These are phyloP conservation scores for Pandemis heparana DNA, from an alignment of 2,888 invertebrate species.

Conservation along the genomic window DNA sequence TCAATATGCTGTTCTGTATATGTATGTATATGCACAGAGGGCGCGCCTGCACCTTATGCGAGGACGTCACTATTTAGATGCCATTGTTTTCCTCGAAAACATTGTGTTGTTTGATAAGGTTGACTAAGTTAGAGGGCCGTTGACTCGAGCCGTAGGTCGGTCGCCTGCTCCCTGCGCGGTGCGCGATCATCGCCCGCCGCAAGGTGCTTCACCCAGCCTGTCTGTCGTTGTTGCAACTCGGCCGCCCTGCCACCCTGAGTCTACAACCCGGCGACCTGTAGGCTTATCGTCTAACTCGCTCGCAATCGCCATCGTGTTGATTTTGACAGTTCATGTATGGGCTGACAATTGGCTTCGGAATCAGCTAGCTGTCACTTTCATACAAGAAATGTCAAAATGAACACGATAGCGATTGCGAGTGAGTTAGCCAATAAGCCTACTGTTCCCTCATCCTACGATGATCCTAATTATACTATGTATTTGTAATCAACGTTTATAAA, in stretches of 20 bases:
- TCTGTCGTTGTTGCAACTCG: background rate
- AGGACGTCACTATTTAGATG: constrained; percentile 14
- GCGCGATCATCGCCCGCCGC: constrained; percentile 26
- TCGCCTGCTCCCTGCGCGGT: constrained; percentile 24
- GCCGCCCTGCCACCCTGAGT: background rate
- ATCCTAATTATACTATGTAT: background rate
- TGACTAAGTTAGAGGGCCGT: constrained; percentile 39
- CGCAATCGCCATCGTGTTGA: too few relatives aligned
- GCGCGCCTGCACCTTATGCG: constrained; percentile 2
- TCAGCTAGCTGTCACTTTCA: too few relatives aligned
- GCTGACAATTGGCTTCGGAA: too few relatives aligned
- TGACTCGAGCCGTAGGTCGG: constrained; percentile 40
- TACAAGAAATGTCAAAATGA: too few relatives aligned
- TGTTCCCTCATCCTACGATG: background rate
- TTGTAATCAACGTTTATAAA: background rate
- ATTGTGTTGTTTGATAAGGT: constrained; percentile 36
- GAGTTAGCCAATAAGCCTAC: too few relatives aligned
- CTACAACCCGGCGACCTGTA: background rate
- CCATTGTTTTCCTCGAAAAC: constrained; percentile 27
- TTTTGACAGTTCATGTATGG: too few relatives aligned
- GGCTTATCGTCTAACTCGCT: too few relatives aligned
- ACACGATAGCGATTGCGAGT: too few relatives aligned
- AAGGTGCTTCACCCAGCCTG: constrained; percentile 67
- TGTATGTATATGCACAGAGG: background rate
- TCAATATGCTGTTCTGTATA: background rate